These are phyloP conservation scores for Mastomys coucha DNA, from an alignment of 2,113 vertebrate genomes.

Conservation along the genomic window DNA sequence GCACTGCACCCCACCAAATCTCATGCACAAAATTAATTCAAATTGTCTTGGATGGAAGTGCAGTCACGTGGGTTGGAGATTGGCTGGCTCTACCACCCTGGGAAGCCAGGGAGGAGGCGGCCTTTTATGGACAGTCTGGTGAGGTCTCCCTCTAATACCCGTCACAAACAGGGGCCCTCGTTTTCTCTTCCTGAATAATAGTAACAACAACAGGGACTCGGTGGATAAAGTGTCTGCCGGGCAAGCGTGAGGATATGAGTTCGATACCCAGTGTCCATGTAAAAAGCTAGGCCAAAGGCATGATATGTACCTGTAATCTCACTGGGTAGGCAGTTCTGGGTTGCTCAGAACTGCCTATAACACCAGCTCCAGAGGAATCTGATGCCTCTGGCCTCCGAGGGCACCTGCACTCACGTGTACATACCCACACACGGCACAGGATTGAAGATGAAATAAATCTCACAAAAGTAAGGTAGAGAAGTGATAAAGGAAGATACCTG, in stretches of 20 bases:
- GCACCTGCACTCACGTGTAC: neutral
- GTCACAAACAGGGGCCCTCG: neutral
- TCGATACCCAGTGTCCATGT: neutral
- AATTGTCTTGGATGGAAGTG: constrained; percentile 70
- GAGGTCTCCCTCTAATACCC: neutral
- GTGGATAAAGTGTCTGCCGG: neutral
- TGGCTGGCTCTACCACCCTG: neutral
- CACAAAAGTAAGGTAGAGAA: neutral
- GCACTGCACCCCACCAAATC: constrained; percentile 70
- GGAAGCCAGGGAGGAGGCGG: neutral
- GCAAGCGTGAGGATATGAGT: neutral
- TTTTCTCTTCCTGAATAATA: neutral
- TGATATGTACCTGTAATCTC: neutral
- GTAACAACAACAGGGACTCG: neutral
- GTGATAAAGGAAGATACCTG: neutral
- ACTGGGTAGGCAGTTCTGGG: neutral
- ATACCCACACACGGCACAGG: neutral
- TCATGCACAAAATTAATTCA: constrained; percentile 78
- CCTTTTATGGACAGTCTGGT: neutral
- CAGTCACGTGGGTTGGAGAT: constrained; percentile 61
- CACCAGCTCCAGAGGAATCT: neutral
- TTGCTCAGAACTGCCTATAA: neutral
- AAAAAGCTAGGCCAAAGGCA: too few relatives aligned
- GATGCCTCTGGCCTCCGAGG: neutral
- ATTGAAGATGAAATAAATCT: neutral